These are phyloP conservation scores for Aporophyla lueneburgensis DNA, from an alignment of 2,888 invertebrate genomes.

Conservation along the genomic window DNA sequence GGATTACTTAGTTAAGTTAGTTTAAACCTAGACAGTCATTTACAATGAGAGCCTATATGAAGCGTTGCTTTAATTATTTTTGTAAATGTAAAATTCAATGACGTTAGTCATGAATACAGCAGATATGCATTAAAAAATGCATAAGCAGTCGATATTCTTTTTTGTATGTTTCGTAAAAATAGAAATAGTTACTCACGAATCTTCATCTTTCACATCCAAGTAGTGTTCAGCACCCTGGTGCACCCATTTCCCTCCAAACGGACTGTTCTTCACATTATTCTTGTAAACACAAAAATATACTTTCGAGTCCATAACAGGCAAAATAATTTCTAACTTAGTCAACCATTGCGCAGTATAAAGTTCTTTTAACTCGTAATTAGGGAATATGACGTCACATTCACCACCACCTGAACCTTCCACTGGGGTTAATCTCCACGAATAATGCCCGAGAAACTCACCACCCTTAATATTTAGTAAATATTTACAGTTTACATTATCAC, in stretches of 20 bases:
- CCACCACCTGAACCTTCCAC: constrained; percentile 76
- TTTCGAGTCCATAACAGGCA: constrained; percentile 77
- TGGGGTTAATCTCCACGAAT: constrained; percentile 86
- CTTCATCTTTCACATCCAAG: constrained; percentile 77
- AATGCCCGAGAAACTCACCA: constrained; percentile 85
- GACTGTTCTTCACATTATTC: constrained; percentile 73
- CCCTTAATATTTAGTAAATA: constrained; percentile 86
- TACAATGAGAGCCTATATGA: neutral
- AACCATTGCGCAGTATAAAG: constrained; percentile 78
- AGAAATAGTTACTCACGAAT: constrained; percentile 67
- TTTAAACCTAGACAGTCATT: neutral
- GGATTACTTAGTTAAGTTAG: neutral
- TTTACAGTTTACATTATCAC: constrained; percentile 83
- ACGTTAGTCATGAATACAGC: neutral
- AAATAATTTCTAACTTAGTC: constrained; percentile 77
- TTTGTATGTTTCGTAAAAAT: neutral
- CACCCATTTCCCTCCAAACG: constrained; percentile 84
- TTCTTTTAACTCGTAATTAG: constrained; percentile 84
- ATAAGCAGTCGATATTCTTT: neutral
- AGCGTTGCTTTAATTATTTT: neutral
- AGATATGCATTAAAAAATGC: neutral
- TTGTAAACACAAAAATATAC: constrained; percentile 83
- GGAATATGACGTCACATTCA: constrained; percentile 80
- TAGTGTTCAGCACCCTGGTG: constrained; percentile 88
- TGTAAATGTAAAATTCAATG: neutral